Evolutionary conservation across 1,140 invertebrate genomes (phyloP).

Genomic region (Drosophila sp.): DNA sequence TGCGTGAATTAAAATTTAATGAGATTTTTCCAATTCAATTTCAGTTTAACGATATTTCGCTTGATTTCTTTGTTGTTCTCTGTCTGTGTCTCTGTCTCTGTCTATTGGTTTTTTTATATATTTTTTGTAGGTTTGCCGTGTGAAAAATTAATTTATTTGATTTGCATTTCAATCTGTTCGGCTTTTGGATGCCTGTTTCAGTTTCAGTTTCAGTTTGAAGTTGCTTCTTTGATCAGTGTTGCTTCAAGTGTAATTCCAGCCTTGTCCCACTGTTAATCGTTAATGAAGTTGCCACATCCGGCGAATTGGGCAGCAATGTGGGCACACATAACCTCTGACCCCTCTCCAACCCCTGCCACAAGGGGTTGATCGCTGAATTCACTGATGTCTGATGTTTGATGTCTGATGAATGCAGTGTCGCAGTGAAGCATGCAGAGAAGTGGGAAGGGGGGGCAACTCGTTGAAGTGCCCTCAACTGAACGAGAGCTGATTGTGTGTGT

Average conservation of each 20-base stretch:
- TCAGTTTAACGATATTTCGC: slow-evolving; percentile 62
- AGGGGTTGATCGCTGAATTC: slow-evolving; percentile 13
- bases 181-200: background rate
- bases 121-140: slow-evolving; percentile 27
- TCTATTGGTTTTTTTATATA: background rate
- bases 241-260: slow-evolving; percentile 27
- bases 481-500: slow-evolving; percentile 5
- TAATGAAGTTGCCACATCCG: slow-evolving; percentile 65
- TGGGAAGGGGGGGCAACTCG: slow-evolving; percentile 2
- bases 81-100: background rate
- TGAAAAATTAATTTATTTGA: slow-evolving; percentile 67
- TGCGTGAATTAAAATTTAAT: slow-evolving; percentile 61
- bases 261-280: slow-evolving; percentile 20
- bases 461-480: slow-evolving; percentile 51
- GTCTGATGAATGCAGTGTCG: slow-evolving; percentile 59
- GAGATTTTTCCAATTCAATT: slow-evolving; percentile 73
- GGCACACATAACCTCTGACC: slow-evolving; percentile 6
- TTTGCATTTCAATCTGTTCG: slow-evolving; percentile 53
- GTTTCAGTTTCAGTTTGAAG: background rate
- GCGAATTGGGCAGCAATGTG: slow-evolving; percentile 27
- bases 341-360: background rate
- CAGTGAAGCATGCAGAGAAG: slow-evolving; percentile 57
- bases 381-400: slow-evolving; percentile 44
- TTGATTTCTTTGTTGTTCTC: slow-evolving; percentile 18
- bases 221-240: background rate